A percentile compares a stretch with the other conserved stretches of the same genome.
Conservation (phyloP, 2,113 vertebrate species). For the Atractosteus spatula region DNA sequence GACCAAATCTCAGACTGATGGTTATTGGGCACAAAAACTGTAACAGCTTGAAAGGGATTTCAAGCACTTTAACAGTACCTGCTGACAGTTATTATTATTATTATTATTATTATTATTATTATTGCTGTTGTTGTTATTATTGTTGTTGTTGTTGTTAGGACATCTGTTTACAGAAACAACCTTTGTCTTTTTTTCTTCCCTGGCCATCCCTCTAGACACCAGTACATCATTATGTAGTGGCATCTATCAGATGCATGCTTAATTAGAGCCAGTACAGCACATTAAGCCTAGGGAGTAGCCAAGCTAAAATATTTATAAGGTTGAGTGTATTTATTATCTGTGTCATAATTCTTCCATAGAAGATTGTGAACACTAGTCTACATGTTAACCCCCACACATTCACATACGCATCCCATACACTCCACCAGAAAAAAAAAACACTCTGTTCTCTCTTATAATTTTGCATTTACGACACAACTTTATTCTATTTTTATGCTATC, state of each 20-base stretch:
- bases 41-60: background rate
- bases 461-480: slow-evolving; percentile 65
- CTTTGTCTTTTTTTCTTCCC: slow-evolving; percentile 45
- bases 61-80: background rate
- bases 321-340: slow-evolving; percentile 72
- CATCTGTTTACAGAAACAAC: slow-evolving; percentile 51
- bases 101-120: slow-evolving; percentile 55
- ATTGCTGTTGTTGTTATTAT: slow-evolving; percentile 43
- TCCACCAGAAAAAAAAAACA: slow-evolving; percentile 1
- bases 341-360: slow-evolving; percentile 62
- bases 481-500: slow-evolving; percentile 73
- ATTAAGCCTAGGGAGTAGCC: slow-evolving; percentile 67
- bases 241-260: slow-evolving; percentile 70
- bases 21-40: background rate
- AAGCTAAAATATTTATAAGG: slow-evolving; percentile 75
- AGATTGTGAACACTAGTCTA: slow-evolving; percentile 37
- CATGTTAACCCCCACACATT: slow-evolving; percentile 18
- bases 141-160: slow-evolving; percentile 8
- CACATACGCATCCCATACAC: slow-evolving; percentile 18
- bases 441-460: slow-evolving; percentile 58
- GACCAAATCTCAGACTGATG: background rate
- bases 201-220: slow-evolving; percentile 47
- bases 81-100: slow-evolving; percentile 36
- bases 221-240: slow-evolving; percentile 59
- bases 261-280: slow-evolving; percentile 72